Evolutionary conservation across 2,888 invertebrate genomes (phyloP).

Genomic region (Andrena fulva): DNA sequence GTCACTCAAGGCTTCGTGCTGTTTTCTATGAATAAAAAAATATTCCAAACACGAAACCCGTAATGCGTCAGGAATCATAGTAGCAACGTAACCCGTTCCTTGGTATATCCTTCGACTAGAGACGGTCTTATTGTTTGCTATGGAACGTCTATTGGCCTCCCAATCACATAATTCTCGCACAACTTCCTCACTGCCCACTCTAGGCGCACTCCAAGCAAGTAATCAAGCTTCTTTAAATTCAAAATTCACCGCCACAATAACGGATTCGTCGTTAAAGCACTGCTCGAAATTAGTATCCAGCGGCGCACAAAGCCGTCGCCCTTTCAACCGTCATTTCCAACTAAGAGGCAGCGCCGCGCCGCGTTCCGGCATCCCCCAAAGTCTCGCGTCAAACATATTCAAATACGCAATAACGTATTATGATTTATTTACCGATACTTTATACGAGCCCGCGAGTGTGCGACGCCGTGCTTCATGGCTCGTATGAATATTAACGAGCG

Average conservation of each 20-base stretch:
- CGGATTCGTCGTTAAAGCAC: neutral
- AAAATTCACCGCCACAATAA: constrained; percentile 21
- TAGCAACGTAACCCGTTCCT: no score
- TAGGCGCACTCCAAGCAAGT: neutral
- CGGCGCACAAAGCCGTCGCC: constrained; percentile 18
- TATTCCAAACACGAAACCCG: no score
- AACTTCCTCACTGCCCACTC: neutral
- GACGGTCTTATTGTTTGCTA: no score
- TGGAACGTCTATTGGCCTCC: neutral
- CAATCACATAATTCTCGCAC: no score
- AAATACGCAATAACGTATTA: constrained; percentile 80
- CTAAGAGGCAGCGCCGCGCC: constrained; percentile 27
- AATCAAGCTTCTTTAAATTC: constrained; percentile 10
- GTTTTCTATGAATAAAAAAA: no score
- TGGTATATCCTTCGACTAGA: no score
- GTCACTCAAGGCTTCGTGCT: no score
- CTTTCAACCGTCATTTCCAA: constrained; percentile 18
- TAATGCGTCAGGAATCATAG: no score
- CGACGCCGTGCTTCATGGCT: constrained; percentile 71
- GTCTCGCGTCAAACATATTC: constrained; percentile 78
- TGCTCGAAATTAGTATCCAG: constrained; percentile 11
- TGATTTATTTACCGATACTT: constrained; percentile 82
- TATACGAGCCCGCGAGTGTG: constrained; percentile 68
- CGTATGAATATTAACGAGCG: constrained; percentile 82
- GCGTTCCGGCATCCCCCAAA: constrained; percentile 45